Evolutionary conservation across 1,140 invertebrate species (phyloP).

Genomic region (Lamellibrachia luymesi): DNA sequence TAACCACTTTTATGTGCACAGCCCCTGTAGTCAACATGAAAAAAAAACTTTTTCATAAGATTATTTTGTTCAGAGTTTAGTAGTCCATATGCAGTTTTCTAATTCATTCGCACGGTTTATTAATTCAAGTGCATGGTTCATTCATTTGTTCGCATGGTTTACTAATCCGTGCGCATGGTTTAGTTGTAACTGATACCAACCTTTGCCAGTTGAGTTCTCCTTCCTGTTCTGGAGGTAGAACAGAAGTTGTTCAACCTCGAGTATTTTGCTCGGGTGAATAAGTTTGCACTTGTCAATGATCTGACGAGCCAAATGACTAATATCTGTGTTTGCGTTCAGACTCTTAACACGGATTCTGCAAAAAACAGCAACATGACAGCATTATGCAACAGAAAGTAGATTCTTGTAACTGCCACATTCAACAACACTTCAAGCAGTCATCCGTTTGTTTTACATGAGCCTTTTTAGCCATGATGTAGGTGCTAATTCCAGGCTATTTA

Average conservation of each 20-base stretch:
- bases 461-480: too few relatives aligned
- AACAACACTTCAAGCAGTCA: neutral
- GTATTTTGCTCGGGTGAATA: slow-evolving; percentile 79
- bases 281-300: slow-evolving; percentile 86
- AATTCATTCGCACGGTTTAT: too few relatives aligned
- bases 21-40: too few relatives aligned
- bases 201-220: slow-evolving; percentile 40
- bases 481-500: too few relatives aligned
- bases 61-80: too few relatives aligned
- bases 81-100: too few relatives aligned
- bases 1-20: too few relatives aligned
- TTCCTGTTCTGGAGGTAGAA: slow-evolving; percentile 86
- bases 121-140: too few relatives aligned
- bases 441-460: too few relatives aligned
- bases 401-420: neutral
- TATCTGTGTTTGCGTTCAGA: slow-evolving; percentile 77
- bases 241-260: slow-evolving; percentile 87
- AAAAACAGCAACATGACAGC: slow-evolving; percentile 18
- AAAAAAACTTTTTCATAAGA: too few relatives aligned
- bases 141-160: too few relatives aligned
- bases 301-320: slow-evolving; percentile 76
- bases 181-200: neutral
- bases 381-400: neutral
- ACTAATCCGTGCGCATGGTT: too few relatives aligned
- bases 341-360: slow-evolving; percentile 78